Conservation (phyloP, 2,113 vertebrate genomes). For the Apistogramma diplotaenia region DNA sequence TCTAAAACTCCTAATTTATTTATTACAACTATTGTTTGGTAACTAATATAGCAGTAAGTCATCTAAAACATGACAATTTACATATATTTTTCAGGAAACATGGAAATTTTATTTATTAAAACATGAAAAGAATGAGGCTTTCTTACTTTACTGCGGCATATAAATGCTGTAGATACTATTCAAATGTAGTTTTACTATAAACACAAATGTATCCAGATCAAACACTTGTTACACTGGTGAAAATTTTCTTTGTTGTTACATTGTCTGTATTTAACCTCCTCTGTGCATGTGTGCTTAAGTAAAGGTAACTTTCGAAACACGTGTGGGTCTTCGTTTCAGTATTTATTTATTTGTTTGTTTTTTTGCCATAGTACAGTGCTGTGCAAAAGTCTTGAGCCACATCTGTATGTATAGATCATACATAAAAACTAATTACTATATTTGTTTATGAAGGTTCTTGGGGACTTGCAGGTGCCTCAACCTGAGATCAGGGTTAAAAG, state of each 20-base stretch:
- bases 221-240: constrained; percentile 77
- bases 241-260: constrained; percentile 50
- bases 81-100: constrained; percentile 10
- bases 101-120: constrained; percentile 72
- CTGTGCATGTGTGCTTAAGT: constrained; percentile 73
- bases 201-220: not conserved
- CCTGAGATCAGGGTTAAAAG: constrained; percentile 61
- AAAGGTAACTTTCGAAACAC: constrained; percentile 55
- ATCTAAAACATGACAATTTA: not conserved
- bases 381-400: not conserved
- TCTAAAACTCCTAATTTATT: constrained; percentile 49
- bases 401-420: too few species aligned
- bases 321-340: constrained; percentile 58
- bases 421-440: not conserved
- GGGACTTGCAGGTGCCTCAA: constrained; percentile 33
- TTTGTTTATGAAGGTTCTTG: constrained; percentile 13
- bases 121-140: constrained; percentile 34
- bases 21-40: constrained; percentile 40
- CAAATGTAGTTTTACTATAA: constrained; percentile 17
- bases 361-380: not conserved
- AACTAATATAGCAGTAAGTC: not conserved
- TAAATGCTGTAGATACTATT: not conserved
- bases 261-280: constrained; percentile 59
- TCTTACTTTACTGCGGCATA: not conserved
- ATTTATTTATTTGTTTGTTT: not conserved